Conservation (phyloP, 2,113 vertebrate species). For the Neolamprologus kungweensis region DNA sequence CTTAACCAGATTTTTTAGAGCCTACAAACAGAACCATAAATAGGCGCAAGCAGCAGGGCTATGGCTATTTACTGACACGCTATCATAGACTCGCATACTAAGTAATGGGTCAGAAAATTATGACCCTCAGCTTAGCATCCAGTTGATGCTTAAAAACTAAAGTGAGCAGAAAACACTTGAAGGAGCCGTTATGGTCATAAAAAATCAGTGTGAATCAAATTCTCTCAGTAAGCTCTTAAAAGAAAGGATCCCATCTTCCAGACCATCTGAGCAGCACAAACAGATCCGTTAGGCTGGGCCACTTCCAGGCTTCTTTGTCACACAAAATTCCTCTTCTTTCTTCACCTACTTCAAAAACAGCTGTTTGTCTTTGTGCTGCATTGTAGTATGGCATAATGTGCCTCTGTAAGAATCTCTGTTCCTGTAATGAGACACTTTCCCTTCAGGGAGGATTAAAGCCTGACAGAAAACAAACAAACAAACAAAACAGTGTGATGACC, state of each 20-base stretch:
- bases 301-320: background rate
- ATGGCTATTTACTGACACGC: background rate
- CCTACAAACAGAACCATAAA: background rate
- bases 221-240: background rate
- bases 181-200: background rate
- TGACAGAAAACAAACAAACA: conserved; percentile 20
- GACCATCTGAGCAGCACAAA: background rate
- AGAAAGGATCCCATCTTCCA: background rate
- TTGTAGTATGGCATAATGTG: background rate
- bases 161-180: background rate
- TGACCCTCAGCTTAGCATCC: background rate
- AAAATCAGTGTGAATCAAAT: background rate
- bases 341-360: background rate
- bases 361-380: conserved; percentile 2
- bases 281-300: background rate
- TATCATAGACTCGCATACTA: background rate
- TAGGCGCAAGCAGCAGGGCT: background rate
- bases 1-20: background rate
- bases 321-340: background rate
- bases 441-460: conserved; percentile 49
- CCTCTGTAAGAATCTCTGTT: background rate
- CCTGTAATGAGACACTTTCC: conserved; percentile 29
- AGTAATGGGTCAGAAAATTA: background rate
- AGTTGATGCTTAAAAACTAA: background rate
- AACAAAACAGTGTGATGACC: conserved; percentile 25